These are phyloP conservation scores for Emydura subglobosa DNA, from an alignment of 2,113 vertebrate species.

Conservation along the genomic window DNA sequence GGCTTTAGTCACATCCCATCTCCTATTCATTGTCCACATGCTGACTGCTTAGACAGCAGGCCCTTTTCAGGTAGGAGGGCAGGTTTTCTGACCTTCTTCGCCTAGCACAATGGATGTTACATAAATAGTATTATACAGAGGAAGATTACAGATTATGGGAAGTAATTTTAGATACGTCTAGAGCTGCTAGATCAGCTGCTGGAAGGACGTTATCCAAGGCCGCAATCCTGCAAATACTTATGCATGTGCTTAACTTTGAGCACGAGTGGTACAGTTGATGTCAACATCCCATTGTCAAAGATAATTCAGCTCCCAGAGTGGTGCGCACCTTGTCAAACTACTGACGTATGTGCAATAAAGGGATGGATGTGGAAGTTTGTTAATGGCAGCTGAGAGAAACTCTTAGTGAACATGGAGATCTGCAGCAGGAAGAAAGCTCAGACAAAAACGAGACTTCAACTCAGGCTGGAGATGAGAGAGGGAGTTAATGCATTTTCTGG, in stretches of 20 bases:
- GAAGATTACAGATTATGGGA: not conserved
- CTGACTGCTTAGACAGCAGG: not conserved
- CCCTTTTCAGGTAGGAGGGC: not conserved
- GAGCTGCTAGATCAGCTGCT: not conserved
- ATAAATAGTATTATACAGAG: not conserved
- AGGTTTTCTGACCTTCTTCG: not conserved
- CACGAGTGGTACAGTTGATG: not conserved
- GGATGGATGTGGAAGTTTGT: not conserved
- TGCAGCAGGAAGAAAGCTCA: not conserved
- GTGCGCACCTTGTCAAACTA: slow-evolving; percentile 14
- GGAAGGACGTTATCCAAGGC: not conserved
- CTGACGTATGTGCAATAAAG: not conserved
- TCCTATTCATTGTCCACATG: not conserved
- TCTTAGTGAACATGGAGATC: not conserved
- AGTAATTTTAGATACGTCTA: not conserved
- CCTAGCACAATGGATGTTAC: not conserved
- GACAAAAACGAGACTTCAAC: not conserved
- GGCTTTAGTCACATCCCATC: not conserved
- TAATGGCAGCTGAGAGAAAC: not conserved
- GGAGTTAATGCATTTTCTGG: not conserved
- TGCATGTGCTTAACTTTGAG: not conserved
- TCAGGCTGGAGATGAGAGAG: not conserved
- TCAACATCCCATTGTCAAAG: not conserved
- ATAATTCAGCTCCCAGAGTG: slow-evolving; percentile 27
- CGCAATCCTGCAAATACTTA: not conserved